Evolutionary conservation across 2,797 vertebrate species (phyloP).

Genomic region (Leuciscus waleckii): DNA sequence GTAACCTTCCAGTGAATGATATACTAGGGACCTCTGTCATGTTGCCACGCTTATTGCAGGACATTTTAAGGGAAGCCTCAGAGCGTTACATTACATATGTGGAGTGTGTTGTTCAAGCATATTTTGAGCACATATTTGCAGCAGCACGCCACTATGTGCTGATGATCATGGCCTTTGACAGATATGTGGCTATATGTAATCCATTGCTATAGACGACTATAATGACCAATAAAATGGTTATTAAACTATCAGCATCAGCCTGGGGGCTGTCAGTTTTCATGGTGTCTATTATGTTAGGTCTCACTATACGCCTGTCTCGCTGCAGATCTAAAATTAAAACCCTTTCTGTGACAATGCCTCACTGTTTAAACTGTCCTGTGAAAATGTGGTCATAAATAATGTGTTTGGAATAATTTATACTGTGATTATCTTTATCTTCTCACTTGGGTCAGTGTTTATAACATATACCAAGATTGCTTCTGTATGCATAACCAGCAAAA

Average conservation of each 20-base stretch:
- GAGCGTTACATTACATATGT: constrained; percentile 3
- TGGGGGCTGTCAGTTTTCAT: constrained; percentile 62
- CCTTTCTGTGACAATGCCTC: constrained; percentile 85
- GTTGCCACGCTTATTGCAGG: constrained; percentile 20
- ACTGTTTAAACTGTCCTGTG: constrained; percentile 64
- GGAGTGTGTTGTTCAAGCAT: background rate
- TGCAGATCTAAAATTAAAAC: constrained; percentile 73
- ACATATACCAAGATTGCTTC: constrained; percentile 74
- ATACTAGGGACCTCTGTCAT: constrained; percentile 20
- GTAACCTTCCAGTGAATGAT: constrained; percentile 30
- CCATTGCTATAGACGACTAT: constrained; percentile 68
- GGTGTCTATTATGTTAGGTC: constrained; percentile 70
- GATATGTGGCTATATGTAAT: constrained; percentile 77
- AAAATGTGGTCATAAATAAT: constrained; percentile 74
- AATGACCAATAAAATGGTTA: constrained; percentile 67
- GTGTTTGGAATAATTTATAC: constrained; percentile 76
- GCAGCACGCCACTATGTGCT: constrained; percentile 72
- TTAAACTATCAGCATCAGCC: constrained; percentile 59
- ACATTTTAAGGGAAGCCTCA: constrained; percentile 23
- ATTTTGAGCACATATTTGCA: constrained; percentile 62
- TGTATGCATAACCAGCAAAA: constrained; percentile 69
- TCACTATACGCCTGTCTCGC: constrained; percentile 71
- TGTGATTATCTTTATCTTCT: constrained; percentile 65
- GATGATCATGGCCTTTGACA: constrained; percentile 80
- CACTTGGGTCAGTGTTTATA: constrained; percentile 65